Base-by-base conservation (phyloP, 2,888 invertebrate genomes). In the Isoperla grammatica region DNA sequence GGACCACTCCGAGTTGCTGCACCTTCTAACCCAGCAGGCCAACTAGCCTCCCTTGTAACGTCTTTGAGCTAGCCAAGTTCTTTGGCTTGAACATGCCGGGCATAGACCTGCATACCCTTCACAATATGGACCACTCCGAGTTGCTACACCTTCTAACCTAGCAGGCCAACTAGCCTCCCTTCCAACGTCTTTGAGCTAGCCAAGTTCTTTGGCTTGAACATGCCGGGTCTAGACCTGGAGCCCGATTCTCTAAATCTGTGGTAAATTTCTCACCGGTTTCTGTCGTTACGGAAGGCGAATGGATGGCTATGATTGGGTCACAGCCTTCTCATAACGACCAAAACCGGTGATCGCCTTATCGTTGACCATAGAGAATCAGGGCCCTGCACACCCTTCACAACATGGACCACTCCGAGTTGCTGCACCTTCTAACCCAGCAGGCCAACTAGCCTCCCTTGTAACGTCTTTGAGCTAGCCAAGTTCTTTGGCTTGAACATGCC, bases 401-500 rank as follows among this genome's bases (percentile, higher is more conserved):
- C 66, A 94, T 94, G 94, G 91, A 91, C 69, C 90, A 90, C 64
- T 86, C 88, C 17, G 90, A 91, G 70, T 76, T 94, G 59, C 78
- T 94, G 56, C 90, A 89, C 70, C 77, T 94, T 65, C 76, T 94
- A 56, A 92, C 93, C 17, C 91, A 90, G 68, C 88, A 79, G 64
- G 75, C 76, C 23, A 71, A 67, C 64, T 69, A 68, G 23, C 8
- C 57, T 13, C 19, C 11, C 17, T n/a, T n/a, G n/a, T n/a, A n/a
- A 92, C 68, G 86, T 95, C 69, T 84, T 93, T 22, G 88, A 93
- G 70, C 76, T 95, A 67, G 78, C 95, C 60, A 88, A 92, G 72
- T 92, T 93, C 56, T 94, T 95, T 69, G 94, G 94, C 0, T 75
- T 94, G 67, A 91, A 93, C 72, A 91, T 94, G 79, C 78, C 93